These are phyloP conservation scores for Hypolimnas misippus DNA, from an alignment of 2,888 invertebrate species.

Conservation along the genomic window DNA sequence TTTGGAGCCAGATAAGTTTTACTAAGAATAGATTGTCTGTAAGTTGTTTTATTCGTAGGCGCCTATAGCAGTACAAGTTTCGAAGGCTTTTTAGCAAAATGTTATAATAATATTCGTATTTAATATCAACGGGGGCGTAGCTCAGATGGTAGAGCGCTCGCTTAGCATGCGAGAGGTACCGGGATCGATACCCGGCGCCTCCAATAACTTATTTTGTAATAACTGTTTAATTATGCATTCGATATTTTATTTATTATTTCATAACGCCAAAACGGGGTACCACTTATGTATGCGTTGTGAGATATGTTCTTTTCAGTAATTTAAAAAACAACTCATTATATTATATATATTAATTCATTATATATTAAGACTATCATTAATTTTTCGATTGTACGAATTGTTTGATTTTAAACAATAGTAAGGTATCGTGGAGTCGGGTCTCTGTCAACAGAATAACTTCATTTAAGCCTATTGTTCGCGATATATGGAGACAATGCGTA, in stretches of 20 bases:
- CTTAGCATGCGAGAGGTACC: conserved; percentile 85
- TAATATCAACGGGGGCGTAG: conserved; percentile 70
- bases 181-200: conserved; percentile 84
- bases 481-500: not conserved
- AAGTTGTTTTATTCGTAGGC: conserved; percentile 3
- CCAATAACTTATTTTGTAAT: conserved; percentile 50
- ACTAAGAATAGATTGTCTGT: not conserved
- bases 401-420: conserved; percentile 21
- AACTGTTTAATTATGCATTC: no score
- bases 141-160: conserved; percentile 84
- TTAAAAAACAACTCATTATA: no score
- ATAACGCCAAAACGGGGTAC: no score
- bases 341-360: no score
- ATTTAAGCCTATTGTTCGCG: conserved; percentile 46
- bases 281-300: no score
- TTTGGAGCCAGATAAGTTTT: no score
- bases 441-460: conserved; percentile 48
- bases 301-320: no score
- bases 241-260: no score
- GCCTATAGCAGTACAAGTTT: not conserved
- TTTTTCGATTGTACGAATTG: not conserved
- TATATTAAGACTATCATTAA: not conserved
- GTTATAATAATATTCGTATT: not conserved
- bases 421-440: conserved; percentile 9
- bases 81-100: not conserved